Conservation (phyloP, 2,888 invertebrate genomes). For the Pristionchus maxplancki region DNA sequence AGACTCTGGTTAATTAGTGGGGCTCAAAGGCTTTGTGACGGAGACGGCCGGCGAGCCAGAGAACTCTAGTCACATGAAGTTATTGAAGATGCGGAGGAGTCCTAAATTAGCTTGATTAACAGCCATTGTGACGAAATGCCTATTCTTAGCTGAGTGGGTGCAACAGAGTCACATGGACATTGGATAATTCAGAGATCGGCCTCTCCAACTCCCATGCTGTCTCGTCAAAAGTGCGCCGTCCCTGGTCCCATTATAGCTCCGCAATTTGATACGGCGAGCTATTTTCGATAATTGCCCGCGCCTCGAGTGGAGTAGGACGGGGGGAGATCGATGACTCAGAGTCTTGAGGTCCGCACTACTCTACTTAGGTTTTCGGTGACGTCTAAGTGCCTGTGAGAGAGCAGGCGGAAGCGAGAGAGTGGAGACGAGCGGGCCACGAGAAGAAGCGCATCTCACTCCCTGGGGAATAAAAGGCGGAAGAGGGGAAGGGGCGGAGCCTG, state of each 20-base stretch:
- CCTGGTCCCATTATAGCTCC: not conserved
- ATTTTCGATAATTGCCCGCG: not conserved
- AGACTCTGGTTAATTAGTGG: too few species aligned
- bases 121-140: not conserved
- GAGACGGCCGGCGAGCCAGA: too few species aligned
- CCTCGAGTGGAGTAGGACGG: not conserved
- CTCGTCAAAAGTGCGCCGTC: not conserved
- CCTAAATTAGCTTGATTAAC: too few species aligned
- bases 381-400: not conserved
- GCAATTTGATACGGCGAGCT: not conserved
- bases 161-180: not conserved
- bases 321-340: conserved; percentile 25
- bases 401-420: not conserved
- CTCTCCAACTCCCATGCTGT: too few species aligned
- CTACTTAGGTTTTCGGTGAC: not conserved
- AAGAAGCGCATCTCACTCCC: not conserved
- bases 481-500: not conserved
- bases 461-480: conserved; percentile 41
- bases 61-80: too few species aligned
- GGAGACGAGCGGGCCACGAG: not conserved
- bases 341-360: not conserved
- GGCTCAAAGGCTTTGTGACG: too few species aligned
- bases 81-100: too few species aligned
- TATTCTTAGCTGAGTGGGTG: too few species aligned
- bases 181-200: too few species aligned